Evolutionary conservation across 2,797 vertebrate genomes (phyloP).

Genomic region (Eulemur albifrons): DNA sequence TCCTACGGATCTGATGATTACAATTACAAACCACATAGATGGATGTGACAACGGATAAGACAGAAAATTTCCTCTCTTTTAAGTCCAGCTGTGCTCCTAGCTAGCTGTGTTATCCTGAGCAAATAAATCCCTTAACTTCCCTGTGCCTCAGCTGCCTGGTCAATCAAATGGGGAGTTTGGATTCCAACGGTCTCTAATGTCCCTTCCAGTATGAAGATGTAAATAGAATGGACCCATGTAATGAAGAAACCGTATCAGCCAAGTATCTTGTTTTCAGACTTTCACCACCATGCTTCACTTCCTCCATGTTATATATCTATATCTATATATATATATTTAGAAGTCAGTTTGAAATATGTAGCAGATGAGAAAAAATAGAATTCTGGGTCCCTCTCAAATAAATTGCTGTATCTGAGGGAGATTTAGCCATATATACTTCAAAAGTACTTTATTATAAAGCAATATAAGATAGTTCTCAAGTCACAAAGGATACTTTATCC

Average conservation of each 20-base stretch:
- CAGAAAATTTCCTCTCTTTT: neutral
- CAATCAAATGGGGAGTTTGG: neutral
- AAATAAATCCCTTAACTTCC: neutral
- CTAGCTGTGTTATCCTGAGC: neutral
- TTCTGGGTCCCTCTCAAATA: conserved; percentile 2
- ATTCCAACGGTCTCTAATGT: neutral
- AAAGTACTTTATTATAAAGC: neutral
- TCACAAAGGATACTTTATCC: neutral
- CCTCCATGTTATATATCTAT: neutral
- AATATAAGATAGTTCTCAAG: neutral
- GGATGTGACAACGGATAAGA: neutral
- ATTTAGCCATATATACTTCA: neutral
- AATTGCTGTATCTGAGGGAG: neutral
- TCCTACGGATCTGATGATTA: neutral
- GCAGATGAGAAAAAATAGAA: conserved; percentile 36
- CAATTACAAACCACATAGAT: neutral
- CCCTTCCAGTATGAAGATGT: neutral
- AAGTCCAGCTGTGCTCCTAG: neutral
- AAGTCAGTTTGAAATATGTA: conserved; percentile 34
- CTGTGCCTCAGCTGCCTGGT: neutral
- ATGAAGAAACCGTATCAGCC: neutral
- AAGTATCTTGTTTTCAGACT: neutral
- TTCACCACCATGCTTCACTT: neutral
- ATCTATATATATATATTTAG: neutral
- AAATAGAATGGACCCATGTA: neutral